phyloP scores from a whole-genome alignment of 2,888 invertebrate species.

The Hybos culiciformis region DNA sequence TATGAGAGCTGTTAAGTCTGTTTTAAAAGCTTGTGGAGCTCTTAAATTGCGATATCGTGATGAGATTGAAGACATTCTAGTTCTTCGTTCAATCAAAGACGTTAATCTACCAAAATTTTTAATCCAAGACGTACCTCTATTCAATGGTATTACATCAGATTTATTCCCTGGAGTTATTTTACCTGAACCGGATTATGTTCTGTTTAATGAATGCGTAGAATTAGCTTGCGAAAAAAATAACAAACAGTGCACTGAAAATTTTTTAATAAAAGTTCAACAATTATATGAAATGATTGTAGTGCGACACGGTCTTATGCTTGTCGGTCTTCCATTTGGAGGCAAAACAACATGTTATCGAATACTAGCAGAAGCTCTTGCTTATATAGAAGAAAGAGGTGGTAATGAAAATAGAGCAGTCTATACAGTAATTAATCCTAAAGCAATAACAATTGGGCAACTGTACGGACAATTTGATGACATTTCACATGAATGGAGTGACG shows the following conservation, averaged over 20 bases:
- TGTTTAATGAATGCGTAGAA: constrained; percentile 46
- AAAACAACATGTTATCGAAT: constrained; percentile 77
- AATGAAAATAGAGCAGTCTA: constrained; percentile 64
- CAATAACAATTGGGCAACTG: constrained; percentile 88
- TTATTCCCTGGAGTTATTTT: constrained; percentile 76
- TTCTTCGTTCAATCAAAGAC: constrained; percentile 83
- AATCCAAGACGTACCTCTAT: constrained; percentile 74
- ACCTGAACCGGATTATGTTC: constrained; percentile 64
- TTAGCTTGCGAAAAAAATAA: constrained; percentile 58
- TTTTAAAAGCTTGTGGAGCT: constrained; percentile 81
- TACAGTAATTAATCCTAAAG: constrained; percentile 83
- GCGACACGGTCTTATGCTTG: constrained; percentile 87
- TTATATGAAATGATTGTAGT: constrained; percentile 93
- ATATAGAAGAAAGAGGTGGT: constrained; percentile 53
- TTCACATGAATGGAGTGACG: constrained; percentile 91
- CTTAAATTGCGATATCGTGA: constrained; percentile 79
- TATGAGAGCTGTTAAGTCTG: constrained; percentile 92
- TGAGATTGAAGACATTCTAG: constrained; percentile 72
- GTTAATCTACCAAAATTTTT: constrained; percentile 90
- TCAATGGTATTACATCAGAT: constrained; percentile 88
- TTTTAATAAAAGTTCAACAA: constrained; percentile 70
- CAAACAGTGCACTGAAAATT: constrained; percentile 70
- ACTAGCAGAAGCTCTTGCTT: constrained; percentile 65
- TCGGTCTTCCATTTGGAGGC: constrained; percentile 84
- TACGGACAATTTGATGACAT: constrained; percentile 90